A percentile compares a stretch with the other conserved stretches of the same genome.
Conservation (phyloP, 2,888 invertebrate genomes). For the Scaptomyza tumidula region DNA sequence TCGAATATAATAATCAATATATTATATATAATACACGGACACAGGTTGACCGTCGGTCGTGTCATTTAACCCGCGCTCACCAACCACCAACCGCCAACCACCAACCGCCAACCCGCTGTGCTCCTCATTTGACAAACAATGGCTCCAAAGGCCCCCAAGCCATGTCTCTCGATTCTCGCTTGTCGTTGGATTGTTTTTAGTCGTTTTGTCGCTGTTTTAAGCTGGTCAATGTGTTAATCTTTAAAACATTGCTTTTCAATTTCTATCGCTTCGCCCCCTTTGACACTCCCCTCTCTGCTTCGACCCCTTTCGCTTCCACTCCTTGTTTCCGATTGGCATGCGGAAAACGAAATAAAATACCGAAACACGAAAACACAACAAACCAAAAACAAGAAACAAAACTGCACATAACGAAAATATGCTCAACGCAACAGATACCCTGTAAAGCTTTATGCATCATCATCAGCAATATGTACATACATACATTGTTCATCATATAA, state of each 20-base stretch:
- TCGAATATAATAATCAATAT: constrained; percentile 49
- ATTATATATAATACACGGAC: constrained; percentile 39
- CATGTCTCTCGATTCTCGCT: constrained; percentile 3
- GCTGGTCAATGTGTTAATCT: constrained; percentile 64
- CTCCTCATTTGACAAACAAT: constrained; percentile 34
- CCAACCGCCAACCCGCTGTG: constrained; percentile 37
- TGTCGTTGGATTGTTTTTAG: constrained; percentile 3
- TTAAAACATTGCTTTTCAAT: constrained; percentile 56
- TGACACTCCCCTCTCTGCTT: too few relatives aligned
- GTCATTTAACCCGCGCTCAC: constrained; percentile 62
- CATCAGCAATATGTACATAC: too few relatives aligned
- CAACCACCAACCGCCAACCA: too few relatives aligned
- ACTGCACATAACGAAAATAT: background rate
- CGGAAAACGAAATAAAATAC: constrained; percentile 58
- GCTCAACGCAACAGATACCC: constrained; percentile 4
- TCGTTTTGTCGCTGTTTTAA: constrained; percentile 10
- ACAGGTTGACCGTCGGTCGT: constrained; percentile 71
- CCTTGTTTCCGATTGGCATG: constrained; percentile 53
- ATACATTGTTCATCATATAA: too few relatives aligned
- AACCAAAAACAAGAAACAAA: constrained; percentile 7
- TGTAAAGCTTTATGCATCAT: background rate
- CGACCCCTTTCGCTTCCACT: background rate
- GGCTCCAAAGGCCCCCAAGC: constrained; percentile 35
- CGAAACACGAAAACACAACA: constrained; percentile 8
- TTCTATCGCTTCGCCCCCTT: constrained; percentile 31